Evolutionary conservation across 35 echinoderm and acorn worm genomes (phyloP).

Genomic region (Chiridota heheva): DNA sequence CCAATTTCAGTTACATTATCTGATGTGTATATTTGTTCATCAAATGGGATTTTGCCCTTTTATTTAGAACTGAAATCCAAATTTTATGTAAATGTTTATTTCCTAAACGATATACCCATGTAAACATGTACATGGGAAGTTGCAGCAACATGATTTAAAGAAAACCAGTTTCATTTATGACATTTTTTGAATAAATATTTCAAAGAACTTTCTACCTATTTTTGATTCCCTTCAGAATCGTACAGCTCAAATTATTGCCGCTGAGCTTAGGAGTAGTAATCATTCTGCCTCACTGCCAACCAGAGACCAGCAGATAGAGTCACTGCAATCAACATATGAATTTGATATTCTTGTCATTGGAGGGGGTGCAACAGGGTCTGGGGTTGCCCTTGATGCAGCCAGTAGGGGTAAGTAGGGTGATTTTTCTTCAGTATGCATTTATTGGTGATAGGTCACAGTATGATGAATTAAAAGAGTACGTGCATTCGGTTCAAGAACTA

Average conservation of each 20-base stretch:
- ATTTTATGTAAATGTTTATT: too few species aligned
- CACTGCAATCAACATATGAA: constrained; percentile 77
- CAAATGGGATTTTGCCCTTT: too few species aligned
- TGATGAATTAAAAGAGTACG: not conserved
- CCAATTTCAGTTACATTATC: too few species aligned
- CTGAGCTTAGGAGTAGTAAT: constrained; percentile 65
- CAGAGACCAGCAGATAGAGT: constrained; percentile 81
- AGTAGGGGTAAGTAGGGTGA: constrained; percentile 71
- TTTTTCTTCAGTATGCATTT: not conserved
- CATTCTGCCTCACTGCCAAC: constrained; percentile 57
- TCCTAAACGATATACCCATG: too few species aligned
- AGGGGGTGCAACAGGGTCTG: constrained; percentile 93
- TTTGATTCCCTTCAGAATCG: constrained; percentile 54
- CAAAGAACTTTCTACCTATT: not conserved
- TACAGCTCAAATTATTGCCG: constrained; percentile 79
- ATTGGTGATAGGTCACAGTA: not conserved
- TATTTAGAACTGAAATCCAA: too few species aligned
- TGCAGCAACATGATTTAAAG: too few species aligned
- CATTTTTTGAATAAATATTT: too few species aligned
- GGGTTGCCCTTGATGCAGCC: constrained; percentile 87
- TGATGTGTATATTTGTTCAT: too few species aligned
- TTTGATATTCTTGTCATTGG: constrained; percentile 94
- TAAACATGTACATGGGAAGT: too few species aligned
- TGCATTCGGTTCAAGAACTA: not conserved
- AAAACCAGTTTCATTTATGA: too few species aligned